Evolutionary conservation across 1,140 invertebrate species (phyloP).

Genomic region (Camponotus floridanus): DNA sequence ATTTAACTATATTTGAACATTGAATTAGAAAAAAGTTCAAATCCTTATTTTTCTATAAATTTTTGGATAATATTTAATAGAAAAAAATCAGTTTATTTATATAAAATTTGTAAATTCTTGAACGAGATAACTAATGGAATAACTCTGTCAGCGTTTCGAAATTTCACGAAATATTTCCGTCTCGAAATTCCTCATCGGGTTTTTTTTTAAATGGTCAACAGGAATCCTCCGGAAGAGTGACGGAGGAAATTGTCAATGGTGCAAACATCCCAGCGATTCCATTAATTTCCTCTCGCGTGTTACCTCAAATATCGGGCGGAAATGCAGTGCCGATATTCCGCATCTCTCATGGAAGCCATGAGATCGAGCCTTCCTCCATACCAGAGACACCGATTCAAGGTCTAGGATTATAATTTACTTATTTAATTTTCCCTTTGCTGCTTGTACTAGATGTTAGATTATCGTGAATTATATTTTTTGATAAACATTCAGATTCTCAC

Average conservation of each 20-base stretch:
- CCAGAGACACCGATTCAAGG: conserved; percentile 43
- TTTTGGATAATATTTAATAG: background rate
- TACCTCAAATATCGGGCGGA: background rate
- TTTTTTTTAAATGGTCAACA: background rate
- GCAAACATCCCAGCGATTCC: conserved; percentile 17
- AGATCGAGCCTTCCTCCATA: conserved; percentile 14
- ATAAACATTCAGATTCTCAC: conserved; percentile 6
- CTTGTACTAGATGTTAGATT: conserved; percentile 12
- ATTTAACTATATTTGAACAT: no score
- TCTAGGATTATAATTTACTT: conserved; percentile 49
- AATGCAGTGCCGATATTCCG: conserved; percentile 29
- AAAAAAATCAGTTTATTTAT: no score
- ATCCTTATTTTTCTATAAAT: conserved; percentile 3
- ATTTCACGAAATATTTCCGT: background rate
- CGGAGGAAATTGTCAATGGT: background rate
- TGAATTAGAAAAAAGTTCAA: no score
- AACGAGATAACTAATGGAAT: background rate
- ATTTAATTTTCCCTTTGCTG: conserved; percentile 53
- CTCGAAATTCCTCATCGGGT: conserved; percentile 5
- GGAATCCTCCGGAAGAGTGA: conserved; percentile 24
- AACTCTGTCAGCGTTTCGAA: background rate
- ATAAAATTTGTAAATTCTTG: no score
- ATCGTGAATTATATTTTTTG: background rate
- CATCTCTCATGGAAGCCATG: conserved; percentile 31
- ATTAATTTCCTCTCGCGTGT: conserved; percentile 26